Percentiles rank a stretch among this genome's conserved stretches.
These are phyloP conservation scores for Epistrophella euchroma DNA, from an alignment of 2,888 invertebrate species.

Conservation along the genomic window DNA sequence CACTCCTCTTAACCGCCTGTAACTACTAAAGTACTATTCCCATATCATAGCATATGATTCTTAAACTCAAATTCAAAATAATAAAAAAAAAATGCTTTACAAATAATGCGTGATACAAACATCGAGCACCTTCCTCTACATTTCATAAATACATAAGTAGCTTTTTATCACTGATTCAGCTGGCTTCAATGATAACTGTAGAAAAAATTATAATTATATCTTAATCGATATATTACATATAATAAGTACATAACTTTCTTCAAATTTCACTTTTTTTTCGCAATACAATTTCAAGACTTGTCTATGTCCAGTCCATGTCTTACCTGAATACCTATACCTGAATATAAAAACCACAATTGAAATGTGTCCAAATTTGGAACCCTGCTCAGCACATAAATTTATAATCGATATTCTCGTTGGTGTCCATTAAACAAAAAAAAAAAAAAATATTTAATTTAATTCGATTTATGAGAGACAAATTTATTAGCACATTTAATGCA, in stretches of 20 bases:
- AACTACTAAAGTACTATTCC: too few species aligned
- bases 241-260: slow-evolving; percentile 6
- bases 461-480: slow-evolving; percentile 55
- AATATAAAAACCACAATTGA: slow-evolving; percentile 52
- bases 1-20: too few species aligned
- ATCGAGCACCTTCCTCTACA: too few species aligned
- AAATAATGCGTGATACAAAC: too few species aligned
- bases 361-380: slow-evolving; percentile 48
- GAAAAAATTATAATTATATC: background rate
- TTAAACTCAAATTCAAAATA: too few species aligned
- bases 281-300: background rate
- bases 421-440: background rate
- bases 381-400: background rate
- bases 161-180: background rate
- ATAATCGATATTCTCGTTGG: background rate
- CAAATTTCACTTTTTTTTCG: slow-evolving; percentile 25
- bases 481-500: slow-evolving; percentile 19
- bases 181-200: background rate
- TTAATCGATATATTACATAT: background rate
- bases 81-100: too few species aligned
- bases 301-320: slow-evolving; percentile 4
- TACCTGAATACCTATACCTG: slow-evolving; percentile 56
- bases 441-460: slow-evolving; percentile 15
- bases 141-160: too few species aligned
- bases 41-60: too few species aligned